Conservation (phyloP, 2,888 invertebrate species). For the Tryphoninae sp. region DNA sequence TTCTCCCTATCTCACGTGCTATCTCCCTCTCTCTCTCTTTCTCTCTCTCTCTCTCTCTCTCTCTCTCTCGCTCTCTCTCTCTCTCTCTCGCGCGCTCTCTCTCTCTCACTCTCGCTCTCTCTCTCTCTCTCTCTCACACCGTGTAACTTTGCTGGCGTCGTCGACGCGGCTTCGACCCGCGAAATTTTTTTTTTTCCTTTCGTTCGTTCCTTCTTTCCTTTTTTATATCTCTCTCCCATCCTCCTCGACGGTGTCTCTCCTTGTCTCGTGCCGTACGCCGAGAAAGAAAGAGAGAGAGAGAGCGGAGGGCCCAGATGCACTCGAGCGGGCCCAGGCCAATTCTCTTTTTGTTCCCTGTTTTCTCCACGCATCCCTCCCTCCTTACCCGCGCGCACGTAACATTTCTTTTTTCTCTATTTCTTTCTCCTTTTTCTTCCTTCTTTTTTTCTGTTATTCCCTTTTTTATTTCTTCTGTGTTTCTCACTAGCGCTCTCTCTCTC, state of each 20-base stretch:
- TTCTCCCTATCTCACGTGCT: constrained; percentile 40
- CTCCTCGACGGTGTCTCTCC: not conserved
- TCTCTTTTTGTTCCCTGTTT: constrained; percentile 36
- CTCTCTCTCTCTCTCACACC: constrained; percentile 31
- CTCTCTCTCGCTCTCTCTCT: constrained; percentile 18
- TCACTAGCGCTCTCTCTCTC: constrained; percentile 11
- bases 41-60: constrained; percentile 47
- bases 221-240: constrained; percentile 53
- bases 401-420: constrained; percentile 42
- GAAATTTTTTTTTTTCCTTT: constrained; percentile 60
- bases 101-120: constrained; percentile 45
- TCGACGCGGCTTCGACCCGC: constrained; percentile 64
- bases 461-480: constrained; percentile 12
- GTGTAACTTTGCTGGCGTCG: constrained; percentile 37
- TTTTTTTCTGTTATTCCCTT: constrained; percentile 6
- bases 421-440: constrained; percentile 5
- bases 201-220: constrained; percentile 61
- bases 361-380: constrained; percentile 38
- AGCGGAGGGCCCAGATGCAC: constrained; percentile 67
- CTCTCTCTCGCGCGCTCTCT: constrained; percentile 40
- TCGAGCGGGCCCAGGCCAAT: constrained; percentile 62
- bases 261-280: constrained; percentile 70
- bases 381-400: constrained; percentile 57
- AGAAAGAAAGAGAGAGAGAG: constrained; percentile 30
- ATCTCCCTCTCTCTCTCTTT: constrained; percentile 24